phyloP scores from a whole-genome alignment of 2,888 invertebrate species.

The Isoperla grammatica region DNA sequence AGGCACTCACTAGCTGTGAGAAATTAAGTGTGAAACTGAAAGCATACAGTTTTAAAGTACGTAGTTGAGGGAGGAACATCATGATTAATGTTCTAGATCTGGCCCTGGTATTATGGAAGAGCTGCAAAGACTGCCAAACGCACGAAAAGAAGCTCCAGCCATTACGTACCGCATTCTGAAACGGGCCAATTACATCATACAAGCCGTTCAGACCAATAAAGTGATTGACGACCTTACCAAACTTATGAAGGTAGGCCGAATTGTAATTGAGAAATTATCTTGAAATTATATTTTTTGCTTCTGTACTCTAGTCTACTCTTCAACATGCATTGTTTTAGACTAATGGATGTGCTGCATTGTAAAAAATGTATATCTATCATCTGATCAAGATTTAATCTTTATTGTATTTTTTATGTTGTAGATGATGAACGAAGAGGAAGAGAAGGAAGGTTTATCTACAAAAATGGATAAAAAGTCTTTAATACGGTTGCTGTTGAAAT shows the following conservation, averaged over 20 bases:
- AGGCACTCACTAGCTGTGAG: too few relatives aligned
- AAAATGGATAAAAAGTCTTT: conserved; percentile 61
- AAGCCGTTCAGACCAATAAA: conserved; percentile 52
- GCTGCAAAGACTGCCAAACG: background rate
- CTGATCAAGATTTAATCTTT: too few relatives aligned
- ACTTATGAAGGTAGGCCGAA: conserved; percentile 43
- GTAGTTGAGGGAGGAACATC: too few relatives aligned
- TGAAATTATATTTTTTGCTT: too few relatives aligned
- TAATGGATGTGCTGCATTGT: too few relatives aligned
- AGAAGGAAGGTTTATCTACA: conserved; percentile 49
- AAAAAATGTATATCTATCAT: too few relatives aligned
- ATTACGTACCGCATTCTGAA: conserved; percentile 47
- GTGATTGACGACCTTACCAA: conserved; percentile 52
- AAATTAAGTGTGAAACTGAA: too few relatives aligned
- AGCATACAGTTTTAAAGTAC: too few relatives aligned
- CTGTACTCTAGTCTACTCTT: too few relatives aligned
- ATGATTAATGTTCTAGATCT: too few relatives aligned
- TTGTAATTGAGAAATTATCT: background rate
- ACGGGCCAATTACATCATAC: conserved; percentile 58
- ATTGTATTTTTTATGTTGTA: conserved; percentile 31
- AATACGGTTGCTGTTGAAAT: conserved; percentile 51
- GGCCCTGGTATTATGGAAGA: too few relatives aligned
- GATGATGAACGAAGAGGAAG: conserved; percentile 51
- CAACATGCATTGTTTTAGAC: too few relatives aligned
- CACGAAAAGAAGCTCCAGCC: conserved; percentile 32